phyloP scores from a whole-genome alignment of 2,888 invertebrate species.

The Scaptomyza parva region DNA sequence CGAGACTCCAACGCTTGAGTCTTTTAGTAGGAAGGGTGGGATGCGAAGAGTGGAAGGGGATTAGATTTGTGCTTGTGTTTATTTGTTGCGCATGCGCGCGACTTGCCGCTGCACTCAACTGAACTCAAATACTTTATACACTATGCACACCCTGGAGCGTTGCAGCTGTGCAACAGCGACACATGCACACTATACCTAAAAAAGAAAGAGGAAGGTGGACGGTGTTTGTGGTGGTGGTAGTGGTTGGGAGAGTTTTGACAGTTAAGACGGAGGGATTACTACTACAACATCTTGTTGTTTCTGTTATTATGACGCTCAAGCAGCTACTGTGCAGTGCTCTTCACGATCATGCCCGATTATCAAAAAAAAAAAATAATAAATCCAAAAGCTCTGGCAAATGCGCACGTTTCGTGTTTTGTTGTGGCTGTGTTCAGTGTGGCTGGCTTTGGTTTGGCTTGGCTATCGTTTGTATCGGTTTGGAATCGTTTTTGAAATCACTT shows the following conservation, averaged over 20 bases:
- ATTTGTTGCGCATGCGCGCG: conserved; percentile 76
- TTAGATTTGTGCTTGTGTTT: conserved; percentile 59
- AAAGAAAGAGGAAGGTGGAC: conserved; percentile 11
- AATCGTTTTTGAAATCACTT: conserved; percentile 62
- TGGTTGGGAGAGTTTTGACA: conserved; percentile 3
- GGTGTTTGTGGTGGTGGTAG: background rate
- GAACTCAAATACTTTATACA: conserved; percentile 14
- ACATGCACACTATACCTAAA: conserved; percentile 28
- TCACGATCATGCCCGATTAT: conserved; percentile 80
- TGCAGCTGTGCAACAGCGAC: conserved; percentile 71
- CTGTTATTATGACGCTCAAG: conserved; percentile 79
- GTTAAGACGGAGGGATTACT: conserved; percentile 30
- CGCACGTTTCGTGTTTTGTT: conserved; percentile 67
- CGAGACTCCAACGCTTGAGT: conserved; percentile 32
- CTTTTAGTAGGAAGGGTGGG: background rate
- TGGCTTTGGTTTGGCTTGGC: conserved; percentile 57
- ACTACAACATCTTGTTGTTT: conserved; percentile 67
- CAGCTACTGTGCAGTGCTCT: conserved; percentile 81
- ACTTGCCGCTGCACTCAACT: conserved; percentile 56
- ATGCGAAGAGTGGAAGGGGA: conserved; percentile 3
- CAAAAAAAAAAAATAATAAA: conserved; percentile 59
- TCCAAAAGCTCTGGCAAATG: conserved; percentile 75
- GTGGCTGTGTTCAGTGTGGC: conserved; percentile 30
- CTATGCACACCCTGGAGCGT: conserved; percentile 75
- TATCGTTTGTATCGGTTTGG: conserved; percentile 70